Conservation (phyloP, 1,140 invertebrate genomes). For the Drosophila watanabei region DNA sequence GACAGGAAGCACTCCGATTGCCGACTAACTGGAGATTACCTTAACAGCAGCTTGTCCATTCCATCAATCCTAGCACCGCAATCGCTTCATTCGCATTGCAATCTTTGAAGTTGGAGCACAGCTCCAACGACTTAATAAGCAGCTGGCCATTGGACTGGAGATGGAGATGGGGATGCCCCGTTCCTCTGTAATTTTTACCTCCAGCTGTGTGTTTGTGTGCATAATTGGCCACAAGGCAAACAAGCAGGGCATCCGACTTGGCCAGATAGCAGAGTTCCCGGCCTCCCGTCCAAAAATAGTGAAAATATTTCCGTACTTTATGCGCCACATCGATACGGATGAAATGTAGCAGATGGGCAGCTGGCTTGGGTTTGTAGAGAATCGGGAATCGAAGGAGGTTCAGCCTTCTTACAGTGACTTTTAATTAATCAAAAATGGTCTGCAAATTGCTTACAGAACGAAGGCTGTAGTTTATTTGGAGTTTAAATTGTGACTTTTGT, state of each 20-base stretch:
- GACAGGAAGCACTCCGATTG: constrained; percentile 45
- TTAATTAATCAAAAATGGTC: constrained; percentile 10
- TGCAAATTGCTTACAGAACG: not conserved
- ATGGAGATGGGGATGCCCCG: constrained; percentile 1
- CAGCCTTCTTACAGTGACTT: not conserved
- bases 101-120: constrained; percentile 62
- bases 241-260: constrained; percentile 42
- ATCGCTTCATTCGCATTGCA: constrained; percentile 46
- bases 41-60: constrained; percentile 43
- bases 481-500: not conserved
- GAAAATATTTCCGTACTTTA: constrained; percentile 68
- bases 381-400: not conserved
- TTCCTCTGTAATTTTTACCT: constrained; percentile 58
- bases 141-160: constrained; percentile 34
- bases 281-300: constrained; percentile 72
- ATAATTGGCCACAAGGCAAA: constrained; percentile 55
- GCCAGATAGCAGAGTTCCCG: constrained; percentile 39
- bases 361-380: constrained; percentile 7
- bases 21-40: constrained; percentile 45
- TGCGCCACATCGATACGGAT: constrained; percentile 69
- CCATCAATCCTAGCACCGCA: constrained; percentile 29
- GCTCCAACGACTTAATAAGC: constrained; percentile 75
- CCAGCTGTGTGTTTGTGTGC: constrained; percentile 61
- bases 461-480: not conserved
- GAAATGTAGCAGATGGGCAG: constrained; percentile 64